These are phyloP conservation scores for Willisornis vidua DNA, from an alignment of 2,113 vertebrate genomes.

Conservation along the genomic window DNA sequence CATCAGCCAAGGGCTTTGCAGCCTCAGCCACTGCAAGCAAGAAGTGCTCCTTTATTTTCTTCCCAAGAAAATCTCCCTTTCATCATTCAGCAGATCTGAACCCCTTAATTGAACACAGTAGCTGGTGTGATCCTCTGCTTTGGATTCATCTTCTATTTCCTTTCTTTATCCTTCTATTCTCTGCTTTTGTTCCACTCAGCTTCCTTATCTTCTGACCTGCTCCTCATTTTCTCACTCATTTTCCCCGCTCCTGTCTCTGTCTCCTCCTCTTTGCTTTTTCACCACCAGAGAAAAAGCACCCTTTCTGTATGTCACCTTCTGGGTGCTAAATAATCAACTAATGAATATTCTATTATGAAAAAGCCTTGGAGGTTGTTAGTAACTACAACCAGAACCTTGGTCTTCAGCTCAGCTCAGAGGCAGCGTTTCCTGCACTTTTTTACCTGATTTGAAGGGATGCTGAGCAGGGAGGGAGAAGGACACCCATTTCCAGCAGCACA, in stretches of 20 bases:
- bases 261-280: neutral
- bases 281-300: neutral
- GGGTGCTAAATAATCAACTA: neutral
- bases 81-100: neutral
- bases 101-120: neutral
- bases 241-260: neutral
- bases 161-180: neutral
- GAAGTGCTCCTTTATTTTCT: neutral
- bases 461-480: neutral
- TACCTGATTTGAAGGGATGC: neutral
- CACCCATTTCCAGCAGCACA: constrained; percentile 60
- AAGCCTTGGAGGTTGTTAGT: neutral
- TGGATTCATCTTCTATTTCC: neutral
- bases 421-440: neutral
- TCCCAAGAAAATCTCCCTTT: neutral
- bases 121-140: neutral
- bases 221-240: neutral
- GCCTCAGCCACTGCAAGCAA: neutral
- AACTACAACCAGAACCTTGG: neutral
- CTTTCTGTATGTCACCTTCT: neutral
- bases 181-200: neutral
- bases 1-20: neutral
- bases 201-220: neutral
- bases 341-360: neutral
- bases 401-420: neutral